A percentile compares a stretch with the other conserved stretches of the same genome.
Evolutionary conservation across 2,888 invertebrate genomes (phyloP).

Genomic region (Poecilobothrus nobilitatus): DNA sequence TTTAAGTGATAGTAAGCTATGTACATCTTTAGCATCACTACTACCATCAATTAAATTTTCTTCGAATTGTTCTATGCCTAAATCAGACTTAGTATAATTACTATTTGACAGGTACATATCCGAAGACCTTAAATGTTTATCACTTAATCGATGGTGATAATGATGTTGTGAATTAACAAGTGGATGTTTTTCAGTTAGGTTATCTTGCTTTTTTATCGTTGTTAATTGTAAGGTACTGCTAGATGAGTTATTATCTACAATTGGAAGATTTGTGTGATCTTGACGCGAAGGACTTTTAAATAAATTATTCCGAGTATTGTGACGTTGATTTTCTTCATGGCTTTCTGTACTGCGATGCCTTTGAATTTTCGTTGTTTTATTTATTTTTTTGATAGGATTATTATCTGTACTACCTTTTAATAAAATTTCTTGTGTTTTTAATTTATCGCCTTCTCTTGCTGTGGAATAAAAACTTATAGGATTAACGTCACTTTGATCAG

Average conservation of each 20-base stretch:
- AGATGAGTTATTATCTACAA: no score
- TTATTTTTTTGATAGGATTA: constrained; percentile 7
- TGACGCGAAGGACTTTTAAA: no score
- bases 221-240: no score
- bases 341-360: constrained; percentile 43
- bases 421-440: not conserved
- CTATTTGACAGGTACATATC: constrained; percentile 42
- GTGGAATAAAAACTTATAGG: no score
- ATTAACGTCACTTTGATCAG: not conserved
- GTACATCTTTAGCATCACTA: not conserved
- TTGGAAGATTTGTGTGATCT: no score
- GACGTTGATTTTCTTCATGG: constrained; percentile 32
- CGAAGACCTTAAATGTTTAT: constrained; percentile 26
- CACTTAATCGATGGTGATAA: not conserved
- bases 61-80: constrained; percentile 26
- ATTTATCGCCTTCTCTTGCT: not conserved
- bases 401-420: not conserved
- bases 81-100: constrained; percentile 43
- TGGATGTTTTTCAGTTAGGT: not conserved
- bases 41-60: not conserved
- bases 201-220: not conserved
- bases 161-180: not conserved
- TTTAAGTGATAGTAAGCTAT: constrained; percentile 18
- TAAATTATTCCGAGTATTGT: no score
- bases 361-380: constrained; percentile 36